Percentiles rank a stretch among this genome's conserved stretches.
phyloP scores from a whole-genome alignment of 2,797 vertebrate genomes.

The Orientallactaga sibirica region DNA sequence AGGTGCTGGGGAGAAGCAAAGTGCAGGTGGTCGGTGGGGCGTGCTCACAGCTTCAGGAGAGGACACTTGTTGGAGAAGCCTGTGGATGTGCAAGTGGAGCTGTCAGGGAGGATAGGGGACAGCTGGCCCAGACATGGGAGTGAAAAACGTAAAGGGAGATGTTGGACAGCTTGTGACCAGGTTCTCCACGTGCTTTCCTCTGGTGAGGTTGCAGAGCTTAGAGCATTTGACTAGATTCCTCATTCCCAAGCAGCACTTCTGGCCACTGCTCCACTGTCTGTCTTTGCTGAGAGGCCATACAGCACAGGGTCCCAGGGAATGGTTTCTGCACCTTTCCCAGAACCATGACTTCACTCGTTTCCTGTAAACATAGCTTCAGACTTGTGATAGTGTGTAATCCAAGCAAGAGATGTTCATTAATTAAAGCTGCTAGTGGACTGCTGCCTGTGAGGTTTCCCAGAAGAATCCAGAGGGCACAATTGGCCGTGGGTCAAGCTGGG shows the following conservation, averaged over 20 bases:
- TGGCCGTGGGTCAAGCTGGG: not conserved
- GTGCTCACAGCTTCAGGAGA: not conserved
- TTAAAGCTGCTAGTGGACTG: not conserved
- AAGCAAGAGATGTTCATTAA: not conserved
- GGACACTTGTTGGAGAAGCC: not conserved
- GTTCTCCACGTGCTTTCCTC: too few species aligned
- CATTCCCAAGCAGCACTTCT: not conserved
- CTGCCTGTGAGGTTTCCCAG: accelerated
- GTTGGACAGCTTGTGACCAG: not conserved
- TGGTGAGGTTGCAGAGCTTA: not conserved
- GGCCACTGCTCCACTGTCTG: too few species aligned
- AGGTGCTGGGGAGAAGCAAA: not conserved
- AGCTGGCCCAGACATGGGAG: not conserved
- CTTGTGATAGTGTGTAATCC: not conserved
- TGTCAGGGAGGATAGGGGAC: not conserved
- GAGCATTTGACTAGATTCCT: not conserved
- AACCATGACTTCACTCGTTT: not conserved
- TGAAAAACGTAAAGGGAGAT: not conserved
- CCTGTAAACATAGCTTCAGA: not conserved
- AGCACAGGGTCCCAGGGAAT: not conserved
- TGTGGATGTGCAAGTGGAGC: not conserved
- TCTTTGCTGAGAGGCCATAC: not conserved
- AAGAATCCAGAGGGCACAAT: not conserved
- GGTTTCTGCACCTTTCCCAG: not conserved
- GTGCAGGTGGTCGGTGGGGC: not conserved